Conservation (phyloP, 2,888 invertebrate species). For the Ischnura elegans region DNA sequence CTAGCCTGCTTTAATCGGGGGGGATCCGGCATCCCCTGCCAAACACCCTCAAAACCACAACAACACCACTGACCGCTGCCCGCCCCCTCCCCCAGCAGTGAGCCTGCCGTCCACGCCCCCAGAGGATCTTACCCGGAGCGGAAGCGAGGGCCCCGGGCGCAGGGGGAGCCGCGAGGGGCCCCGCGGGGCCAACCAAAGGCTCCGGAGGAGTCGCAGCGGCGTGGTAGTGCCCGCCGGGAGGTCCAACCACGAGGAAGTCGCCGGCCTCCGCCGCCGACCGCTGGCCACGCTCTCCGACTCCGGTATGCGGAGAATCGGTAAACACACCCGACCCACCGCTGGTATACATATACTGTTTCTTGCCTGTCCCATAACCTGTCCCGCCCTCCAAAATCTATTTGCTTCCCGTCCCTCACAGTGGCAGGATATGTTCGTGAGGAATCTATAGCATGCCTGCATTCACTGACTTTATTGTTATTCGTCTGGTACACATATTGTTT, state of each 20-base stretch:
- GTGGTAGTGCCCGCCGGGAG: slow-evolving; percentile 55
- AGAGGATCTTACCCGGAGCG: slow-evolving; percentile 24
- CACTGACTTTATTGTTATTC: too few relatives aligned
- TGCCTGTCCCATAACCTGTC: neutral
- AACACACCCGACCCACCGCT: slow-evolving; percentile 42
- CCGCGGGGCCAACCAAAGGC: slow-evolving; percentile 51
- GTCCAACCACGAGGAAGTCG: slow-evolving; percentile 36
- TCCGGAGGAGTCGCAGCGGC: slow-evolving; percentile 69
- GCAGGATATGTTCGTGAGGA: too few relatives aligned
- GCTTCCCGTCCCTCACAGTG: too few relatives aligned
- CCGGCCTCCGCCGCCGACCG: slow-evolving; percentile 39
- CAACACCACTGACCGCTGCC: slow-evolving; percentile 5
- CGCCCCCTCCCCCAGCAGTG: slow-evolving; percentile 45
- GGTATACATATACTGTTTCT: neutral
- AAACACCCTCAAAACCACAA: neutral
- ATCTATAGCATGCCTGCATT: too few relatives aligned
- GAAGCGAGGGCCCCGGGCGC: slow-evolving; percentile 40
- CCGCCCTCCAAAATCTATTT: too few relatives aligned
- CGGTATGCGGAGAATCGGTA: slow-evolving; percentile 61
- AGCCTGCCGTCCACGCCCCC: slow-evolving; percentile 56
- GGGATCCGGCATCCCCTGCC: neutral
- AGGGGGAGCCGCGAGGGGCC: slow-evolving; percentile 59
- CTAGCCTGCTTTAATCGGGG: neutral
- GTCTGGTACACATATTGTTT: too few relatives aligned
- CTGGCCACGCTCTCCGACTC: slow-evolving; percentile 54